A percentile compares a stretch with the other conserved stretches of the same genome.
phyloP scores from a whole-genome alignment of 2,888 invertebrate genomes.

The Eupithecia subumbrata region DNA sequence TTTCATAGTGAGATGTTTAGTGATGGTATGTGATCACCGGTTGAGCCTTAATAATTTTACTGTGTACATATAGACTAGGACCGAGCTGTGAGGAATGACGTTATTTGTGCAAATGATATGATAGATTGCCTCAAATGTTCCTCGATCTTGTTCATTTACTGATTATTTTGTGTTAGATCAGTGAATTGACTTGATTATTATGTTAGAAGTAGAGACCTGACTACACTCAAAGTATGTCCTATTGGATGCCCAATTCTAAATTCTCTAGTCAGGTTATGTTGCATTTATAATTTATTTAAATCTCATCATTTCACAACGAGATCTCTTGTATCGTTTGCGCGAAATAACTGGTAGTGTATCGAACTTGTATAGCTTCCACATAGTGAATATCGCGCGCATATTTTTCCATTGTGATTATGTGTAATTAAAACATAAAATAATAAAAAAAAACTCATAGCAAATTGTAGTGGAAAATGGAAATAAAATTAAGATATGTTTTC shows the following conservation, averaged over 20 bases:
- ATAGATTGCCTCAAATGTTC: constrained; percentile 45
- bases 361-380: constrained; percentile 63
- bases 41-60: constrained; percentile 78
- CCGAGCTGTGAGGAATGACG: constrained; percentile 63
- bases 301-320: constrained; percentile 24
- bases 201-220: constrained; percentile 43
- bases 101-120: constrained; percentile 76
- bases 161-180: constrained; percentile 19
- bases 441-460: constrained; percentile 41
- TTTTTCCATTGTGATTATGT: constrained; percentile 72
- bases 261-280: constrained; percentile 77
- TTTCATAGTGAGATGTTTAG: constrained; percentile 46
- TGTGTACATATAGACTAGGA: constrained; percentile 76
- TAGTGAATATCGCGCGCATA: constrained; percentile 72
- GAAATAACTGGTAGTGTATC: constrained; percentile 62
- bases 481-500: constrained; percentile 40
- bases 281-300: constrained; percentile 81
- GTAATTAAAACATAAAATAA: constrained; percentile 41
- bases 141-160: constrained; percentile 18
- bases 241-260: constrained; percentile 58
- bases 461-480: constrained; percentile 34
- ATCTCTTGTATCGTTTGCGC: constrained; percentile 73
- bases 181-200: constrained; percentile 13
- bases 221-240: constrained; percentile 47
- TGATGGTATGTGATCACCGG: constrained; percentile 56